phyloP scores from a whole-genome alignment of 1,140 invertebrate species.

The Drosophila kohkoa region DNA sequence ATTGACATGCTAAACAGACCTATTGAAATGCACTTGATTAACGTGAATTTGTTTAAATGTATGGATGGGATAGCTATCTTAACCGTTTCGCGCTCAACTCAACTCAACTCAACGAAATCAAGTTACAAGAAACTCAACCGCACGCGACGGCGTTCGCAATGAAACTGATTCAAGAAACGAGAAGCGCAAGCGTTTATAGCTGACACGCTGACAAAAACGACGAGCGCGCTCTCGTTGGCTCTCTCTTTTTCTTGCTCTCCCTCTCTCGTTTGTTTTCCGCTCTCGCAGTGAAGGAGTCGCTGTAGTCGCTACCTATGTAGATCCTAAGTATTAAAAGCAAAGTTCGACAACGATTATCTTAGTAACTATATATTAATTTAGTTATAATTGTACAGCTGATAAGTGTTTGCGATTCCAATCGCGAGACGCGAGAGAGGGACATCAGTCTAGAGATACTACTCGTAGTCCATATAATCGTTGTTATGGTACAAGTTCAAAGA shows the following conservation, averaged over 20 bases:
- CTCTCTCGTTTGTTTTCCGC: background rate
- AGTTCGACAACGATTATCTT: constrained; percentile 7
- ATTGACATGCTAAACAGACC: constrained; percentile 23
- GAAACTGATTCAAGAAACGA: constrained; percentile 27
- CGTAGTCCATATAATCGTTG: background rate
- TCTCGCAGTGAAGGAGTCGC: background rate
- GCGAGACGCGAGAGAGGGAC: background rate
- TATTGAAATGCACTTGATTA: constrained; percentile 35
- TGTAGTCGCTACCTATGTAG: background rate
- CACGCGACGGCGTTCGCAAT: constrained; percentile 40
- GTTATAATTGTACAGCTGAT: constrained; percentile 16
- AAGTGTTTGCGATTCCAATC: background rate
- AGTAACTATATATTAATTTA: constrained; percentile 13
- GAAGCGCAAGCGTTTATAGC: constrained; percentile 41
- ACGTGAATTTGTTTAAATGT: background rate
- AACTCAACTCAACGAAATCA: constrained; percentile 5
- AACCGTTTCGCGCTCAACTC: constrained; percentile 37
- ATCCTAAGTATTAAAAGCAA: constrained; percentile 9
- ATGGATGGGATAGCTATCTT: constrained; percentile 3
- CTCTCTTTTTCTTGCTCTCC: background rate
- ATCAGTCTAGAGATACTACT: constrained; percentile 14
- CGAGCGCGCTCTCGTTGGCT: background rate
- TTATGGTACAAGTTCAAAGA: background rate
- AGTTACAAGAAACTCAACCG: constrained; percentile 22
- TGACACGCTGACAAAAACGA: background rate